Conservation (phyloP, 2,113 vertebrate species). For the Archocentrus centrarchus region DNA sequence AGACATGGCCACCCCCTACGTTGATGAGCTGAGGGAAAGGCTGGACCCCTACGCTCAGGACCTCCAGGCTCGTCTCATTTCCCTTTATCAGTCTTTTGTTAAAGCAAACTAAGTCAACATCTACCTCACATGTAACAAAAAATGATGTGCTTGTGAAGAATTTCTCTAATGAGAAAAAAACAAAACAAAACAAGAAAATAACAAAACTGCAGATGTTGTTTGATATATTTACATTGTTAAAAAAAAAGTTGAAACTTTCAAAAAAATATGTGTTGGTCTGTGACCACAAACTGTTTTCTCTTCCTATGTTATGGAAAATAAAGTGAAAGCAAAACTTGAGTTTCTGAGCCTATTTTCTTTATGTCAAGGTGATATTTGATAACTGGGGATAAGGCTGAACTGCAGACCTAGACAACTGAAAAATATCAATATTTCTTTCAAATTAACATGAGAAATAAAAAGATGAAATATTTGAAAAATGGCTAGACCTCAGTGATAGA, state of each 20-base stretch:
- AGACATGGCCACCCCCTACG: conserved; percentile 72
- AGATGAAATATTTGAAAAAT: fast-evolving
- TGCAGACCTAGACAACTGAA: not conserved
- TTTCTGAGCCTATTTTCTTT: not conserved
- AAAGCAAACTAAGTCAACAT: conserved; percentile 63
- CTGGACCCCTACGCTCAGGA: conserved; percentile 73
- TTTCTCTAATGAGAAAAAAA: not conserved
- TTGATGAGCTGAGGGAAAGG: conserved; percentile 63
- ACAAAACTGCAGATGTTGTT: not conserved
- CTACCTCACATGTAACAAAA: not conserved
- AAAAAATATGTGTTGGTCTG: conserved; percentile 32
- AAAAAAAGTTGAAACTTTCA: not conserved
- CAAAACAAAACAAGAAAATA: no score
- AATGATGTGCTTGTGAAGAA: not conserved
- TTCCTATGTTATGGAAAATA: conserved; percentile 59
- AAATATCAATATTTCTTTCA: not conserved
- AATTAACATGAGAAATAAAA: not conserved
- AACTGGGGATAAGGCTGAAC: not conserved
- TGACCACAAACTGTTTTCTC: conserved; percentile 32
- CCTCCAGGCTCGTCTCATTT: conserved; percentile 62
- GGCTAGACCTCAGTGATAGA: not conserved
- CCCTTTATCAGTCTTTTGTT: conserved; percentile 64
- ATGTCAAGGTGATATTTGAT: not conserved
- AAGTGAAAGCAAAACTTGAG: conserved; percentile 33
- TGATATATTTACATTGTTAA: conserved; percentile 27